These are phyloP conservation scores for Mechanitis messenoides DNA, from an alignment of 2,888 invertebrate genomes.

Conservation along the genomic window DNA sequence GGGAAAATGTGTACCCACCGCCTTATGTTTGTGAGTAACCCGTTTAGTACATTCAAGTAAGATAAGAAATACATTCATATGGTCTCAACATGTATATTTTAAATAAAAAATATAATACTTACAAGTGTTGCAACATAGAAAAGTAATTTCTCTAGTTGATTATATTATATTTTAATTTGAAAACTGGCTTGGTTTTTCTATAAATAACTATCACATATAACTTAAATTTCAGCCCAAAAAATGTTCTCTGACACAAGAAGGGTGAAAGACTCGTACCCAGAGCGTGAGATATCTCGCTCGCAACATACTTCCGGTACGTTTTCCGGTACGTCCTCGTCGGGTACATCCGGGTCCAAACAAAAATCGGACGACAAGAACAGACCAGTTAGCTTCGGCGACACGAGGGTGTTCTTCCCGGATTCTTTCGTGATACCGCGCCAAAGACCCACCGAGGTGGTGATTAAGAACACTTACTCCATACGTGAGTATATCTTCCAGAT, in stretches of 20 bases:
- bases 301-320: constrained; percentile 63
- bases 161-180: no score
- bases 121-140: no score
- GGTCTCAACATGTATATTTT: no score
- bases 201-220: neutral
- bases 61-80: no score
- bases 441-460: constrained; percentile 55
- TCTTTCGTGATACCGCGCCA: constrained; percentile 69
- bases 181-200: no score
- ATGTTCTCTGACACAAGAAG: constrained; percentile 56
- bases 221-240: constrained; percentile 59
- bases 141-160: no score
- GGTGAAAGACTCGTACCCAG: constrained; percentile 54
- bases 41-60: neutral
- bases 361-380: constrained; percentile 56
- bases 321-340: constrained; percentile 69
- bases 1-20: constrained; percentile 80
- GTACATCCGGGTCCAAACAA: constrained; percentile 67
- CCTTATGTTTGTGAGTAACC: constrained; percentile 58
- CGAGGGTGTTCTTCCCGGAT: constrained; percentile 72
- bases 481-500: constrained; percentile 46
- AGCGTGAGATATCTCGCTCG: constrained; percentile 54
- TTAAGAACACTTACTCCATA: constrained; percentile 61
- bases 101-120: no score
- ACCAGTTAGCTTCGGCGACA: constrained; percentile 64